Percentiles rank a stretch among this genome's conserved stretches.
Evolutionary conservation across 2,113 vertebrate genomes (phyloP).

Genomic region (Catharus bicknelli): DNA sequence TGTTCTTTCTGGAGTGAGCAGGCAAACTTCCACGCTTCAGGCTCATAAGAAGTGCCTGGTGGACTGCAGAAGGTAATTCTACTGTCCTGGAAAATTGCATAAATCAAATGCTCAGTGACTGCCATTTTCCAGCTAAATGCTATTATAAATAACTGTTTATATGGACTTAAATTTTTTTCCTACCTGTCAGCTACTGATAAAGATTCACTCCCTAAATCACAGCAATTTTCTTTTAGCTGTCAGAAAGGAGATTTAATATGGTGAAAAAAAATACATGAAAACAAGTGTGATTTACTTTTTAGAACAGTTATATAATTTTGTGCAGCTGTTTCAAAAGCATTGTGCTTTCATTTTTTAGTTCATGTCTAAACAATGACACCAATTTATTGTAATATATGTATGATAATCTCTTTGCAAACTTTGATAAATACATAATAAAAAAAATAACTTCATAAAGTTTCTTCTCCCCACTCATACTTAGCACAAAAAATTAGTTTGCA

Average conservation of each 20-base stretch:
- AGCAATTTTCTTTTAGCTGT: slow-evolving; percentile 70
- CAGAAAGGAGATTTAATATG: slow-evolving; percentile 71
- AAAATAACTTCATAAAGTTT: slow-evolving; percentile 7
- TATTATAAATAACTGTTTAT: slow-evolving; percentile 74
- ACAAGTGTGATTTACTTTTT: slow-evolving; percentile 48
- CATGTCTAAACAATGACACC: background rate
- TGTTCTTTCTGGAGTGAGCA: slow-evolving; percentile 8
- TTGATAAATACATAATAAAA: background rate
- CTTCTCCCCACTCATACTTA: background rate
- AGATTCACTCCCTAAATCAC: slow-evolving; percentile 74
- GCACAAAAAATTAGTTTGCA: background rate
- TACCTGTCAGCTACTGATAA: slow-evolving; percentile 72
- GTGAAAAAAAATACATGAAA: slow-evolving; percentile 63
- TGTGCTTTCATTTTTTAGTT: background rate
- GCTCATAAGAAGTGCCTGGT: slow-evolving; percentile 27
- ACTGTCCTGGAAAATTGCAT: slow-evolving; percentile 47
- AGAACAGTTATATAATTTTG: slow-evolving; percentile 41
- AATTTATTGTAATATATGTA: background rate
- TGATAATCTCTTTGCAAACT: background rate
- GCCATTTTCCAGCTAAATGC: slow-evolving; percentile 69
- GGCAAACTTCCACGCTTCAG: slow-evolving; percentile 33
- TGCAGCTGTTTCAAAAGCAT: slow-evolving; percentile 17
- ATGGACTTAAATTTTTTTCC: slow-evolving; percentile 62
- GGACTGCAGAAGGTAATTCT: slow-evolving; percentile 49
- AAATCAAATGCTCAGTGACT: slow-evolving; percentile 63